Conservation (phyloP, 2,888 invertebrate species). For the Helobdella robusta region DNA sequence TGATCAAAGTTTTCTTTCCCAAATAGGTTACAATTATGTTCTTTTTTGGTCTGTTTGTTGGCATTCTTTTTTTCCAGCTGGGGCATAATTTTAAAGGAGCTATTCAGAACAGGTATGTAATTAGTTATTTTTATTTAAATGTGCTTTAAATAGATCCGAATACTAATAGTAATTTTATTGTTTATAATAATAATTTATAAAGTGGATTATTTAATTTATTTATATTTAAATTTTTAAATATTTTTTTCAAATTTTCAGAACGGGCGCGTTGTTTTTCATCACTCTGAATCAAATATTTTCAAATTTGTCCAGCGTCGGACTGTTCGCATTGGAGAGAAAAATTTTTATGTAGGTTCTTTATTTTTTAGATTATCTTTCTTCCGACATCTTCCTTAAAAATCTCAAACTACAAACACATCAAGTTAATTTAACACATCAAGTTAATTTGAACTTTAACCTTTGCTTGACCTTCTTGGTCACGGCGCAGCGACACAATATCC, state of each 20-base stretch:
- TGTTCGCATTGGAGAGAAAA: constrained; percentile 47
- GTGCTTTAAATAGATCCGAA: not conserved
- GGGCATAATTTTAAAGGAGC: not conserved
- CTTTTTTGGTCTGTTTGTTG: not conserved
- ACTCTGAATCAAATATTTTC: constrained; percentile 49
- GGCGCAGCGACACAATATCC: too few species aligned
- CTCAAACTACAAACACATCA: too few species aligned
- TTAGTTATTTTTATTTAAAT: not conserved
- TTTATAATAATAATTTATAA: too few species aligned
- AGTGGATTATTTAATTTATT: too few species aligned
- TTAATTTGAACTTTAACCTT: too few species aligned
- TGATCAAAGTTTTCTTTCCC: not conserved
- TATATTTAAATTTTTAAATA: too few species aligned
- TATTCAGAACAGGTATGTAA: constrained; percentile 22
- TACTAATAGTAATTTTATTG: too few species aligned
- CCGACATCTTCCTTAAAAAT: too few species aligned
- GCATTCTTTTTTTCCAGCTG: constrained; percentile 15
- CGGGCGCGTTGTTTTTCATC: constrained; percentile 49
- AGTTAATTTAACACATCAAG: too few species aligned
- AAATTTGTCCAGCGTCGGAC: constrained; percentile 47
- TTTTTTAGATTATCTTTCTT: too few species aligned
- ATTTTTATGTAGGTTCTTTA: constrained; percentile 46
- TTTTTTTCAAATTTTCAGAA: constrained; percentile 37
- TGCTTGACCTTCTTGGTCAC: too few species aligned
- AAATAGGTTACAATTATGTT: constrained; percentile 3